phyloP scores from a whole-genome alignment of 2,113 vertebrate genomes.

The Anolis sagrei region DNA sequence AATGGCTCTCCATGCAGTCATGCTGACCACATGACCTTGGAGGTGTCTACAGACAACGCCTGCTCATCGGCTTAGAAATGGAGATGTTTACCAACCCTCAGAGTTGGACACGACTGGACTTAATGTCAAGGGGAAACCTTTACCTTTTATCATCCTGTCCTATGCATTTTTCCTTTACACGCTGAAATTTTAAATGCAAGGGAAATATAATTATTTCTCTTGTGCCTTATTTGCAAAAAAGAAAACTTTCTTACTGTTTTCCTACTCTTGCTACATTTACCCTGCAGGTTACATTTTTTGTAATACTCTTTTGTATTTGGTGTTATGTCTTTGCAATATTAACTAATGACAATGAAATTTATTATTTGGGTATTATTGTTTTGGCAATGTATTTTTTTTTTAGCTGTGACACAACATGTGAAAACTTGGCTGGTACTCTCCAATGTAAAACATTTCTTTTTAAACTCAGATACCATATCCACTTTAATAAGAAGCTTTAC shows the following conservation, averaged over 20 bases:
- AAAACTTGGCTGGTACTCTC: background rate
- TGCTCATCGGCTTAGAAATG: too few relatives aligned
- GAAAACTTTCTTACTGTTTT: too few relatives aligned
- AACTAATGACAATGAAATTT: conserved; percentile 64
- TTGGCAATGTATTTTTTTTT: conserved; percentile 58
- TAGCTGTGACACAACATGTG: conserved; percentile 47
- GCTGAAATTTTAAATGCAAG: conserved; percentile 69
- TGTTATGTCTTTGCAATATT: conserved; percentile 26
- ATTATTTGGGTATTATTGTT: conserved; percentile 64
- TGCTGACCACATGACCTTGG: too few relatives aligned
- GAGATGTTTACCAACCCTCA: too few relatives aligned
- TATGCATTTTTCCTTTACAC: conserved; percentile 61
- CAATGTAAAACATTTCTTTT: too few relatives aligned
- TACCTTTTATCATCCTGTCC: too few relatives aligned
- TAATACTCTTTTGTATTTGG: background rate
- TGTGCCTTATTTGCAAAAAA: conserved; percentile 17
- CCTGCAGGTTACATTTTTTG: background rate
- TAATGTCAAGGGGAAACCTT: too few relatives aligned
- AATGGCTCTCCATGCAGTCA: too few relatives aligned
- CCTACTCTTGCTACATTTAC: conserved; percentile 4
- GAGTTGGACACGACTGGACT: too few relatives aligned
- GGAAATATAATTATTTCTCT: conserved; percentile 51
- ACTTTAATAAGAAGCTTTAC: too few relatives aligned
- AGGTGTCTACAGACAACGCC: too few relatives aligned
- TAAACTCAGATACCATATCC: too few relatives aligned